phyloP scores from a whole-genome alignment of 1,140 invertebrate genomes.

The Saccostrea glomerata region DNA sequence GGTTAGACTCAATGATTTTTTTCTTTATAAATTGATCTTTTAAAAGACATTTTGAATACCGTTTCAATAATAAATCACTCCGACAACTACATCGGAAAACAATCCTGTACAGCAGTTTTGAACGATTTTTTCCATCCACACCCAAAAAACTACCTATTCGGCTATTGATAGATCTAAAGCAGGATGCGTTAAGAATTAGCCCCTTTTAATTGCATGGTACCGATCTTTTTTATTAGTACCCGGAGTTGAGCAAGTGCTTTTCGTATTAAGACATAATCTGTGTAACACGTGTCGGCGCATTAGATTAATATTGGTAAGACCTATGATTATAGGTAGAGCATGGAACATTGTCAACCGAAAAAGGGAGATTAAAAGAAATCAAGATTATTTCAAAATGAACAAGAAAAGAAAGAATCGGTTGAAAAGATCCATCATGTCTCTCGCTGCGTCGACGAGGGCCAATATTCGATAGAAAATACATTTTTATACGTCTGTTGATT shows the following conservation, averaged over 20 bases:
- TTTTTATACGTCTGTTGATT: conserved; percentile 23
- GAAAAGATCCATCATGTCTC: conserved; percentile 16
- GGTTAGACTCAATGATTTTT: no score
- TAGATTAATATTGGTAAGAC: background rate
- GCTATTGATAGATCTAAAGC: background rate
- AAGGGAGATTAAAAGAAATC: conserved; percentile 22
- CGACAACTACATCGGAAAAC: background rate
- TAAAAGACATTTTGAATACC: background rate
- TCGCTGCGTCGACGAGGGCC: background rate
- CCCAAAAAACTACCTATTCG: background rate
- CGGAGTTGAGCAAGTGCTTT: background rate
- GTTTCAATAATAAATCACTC: background rate
- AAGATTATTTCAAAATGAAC: conserved; percentile 17
- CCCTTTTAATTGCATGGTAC: background rate
- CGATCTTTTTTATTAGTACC: background rate
- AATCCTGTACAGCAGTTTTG: background rate
- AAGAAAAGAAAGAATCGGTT: background rate
- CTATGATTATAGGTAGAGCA: background rate
- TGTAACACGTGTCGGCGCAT: background rate
- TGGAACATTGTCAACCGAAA: background rate
- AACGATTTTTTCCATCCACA: background rate
- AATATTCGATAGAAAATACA: conserved; percentile 33
- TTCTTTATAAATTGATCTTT: background rate
- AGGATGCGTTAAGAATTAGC: background rate
- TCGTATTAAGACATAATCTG: background rate